Base-by-base conservation (phyloP, 2,888 invertebrate genomes). In the Dimorphilus gyrociliatus region DNA sequence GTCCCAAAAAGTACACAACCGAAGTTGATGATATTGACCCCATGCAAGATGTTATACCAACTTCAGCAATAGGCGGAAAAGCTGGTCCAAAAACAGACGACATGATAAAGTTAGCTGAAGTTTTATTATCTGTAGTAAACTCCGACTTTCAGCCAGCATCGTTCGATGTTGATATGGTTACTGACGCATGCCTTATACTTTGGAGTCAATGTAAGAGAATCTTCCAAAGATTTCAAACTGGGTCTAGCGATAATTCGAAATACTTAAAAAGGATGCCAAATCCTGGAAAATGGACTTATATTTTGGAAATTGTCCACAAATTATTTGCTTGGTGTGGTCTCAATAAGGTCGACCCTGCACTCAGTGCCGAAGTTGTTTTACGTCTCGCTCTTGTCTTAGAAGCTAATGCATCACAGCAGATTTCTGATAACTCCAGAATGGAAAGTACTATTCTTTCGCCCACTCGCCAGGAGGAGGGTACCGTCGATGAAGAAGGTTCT, bases 131-230 rank as follows among this genome's bases (percentile, higher is more conserved):
- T 12, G 46, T 58, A 15, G 38, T 56, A 24, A 45, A 40, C 30
- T n/a, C n/a, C 8, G n/a, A n/a, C 7, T 39, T 43, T 10, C 47
- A 56, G 54, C 44, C 44, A 16, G 46, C 49, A 13, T 40, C 42
- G 13, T 43, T 55, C 25, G 59, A 61, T 29, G 40, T 53, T 6
- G 60, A 60, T 37, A 48, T 60, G 36, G 38, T 61, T 10, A 50
- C 57, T 15, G 61, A 61, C 46, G 54, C 58, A 6, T 47, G 47
- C 7, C 38, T 60, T 21, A 46, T 50, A 21, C 39, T 61, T 34
- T 61, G 61, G 61, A 54, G 46, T 39, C 58, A 55, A 34, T 56
- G 56, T 33, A 60, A 60, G 38, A 41, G 42, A 5, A 44, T 58
- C 23, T 57, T 61, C 41, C 55, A 54, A 40, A 50, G 48, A 33